These are phyloP conservation scores for Rhagologus leucostigma DNA, from an alignment of 2,113 vertebrate genomes.

Conservation along the genomic window DNA sequence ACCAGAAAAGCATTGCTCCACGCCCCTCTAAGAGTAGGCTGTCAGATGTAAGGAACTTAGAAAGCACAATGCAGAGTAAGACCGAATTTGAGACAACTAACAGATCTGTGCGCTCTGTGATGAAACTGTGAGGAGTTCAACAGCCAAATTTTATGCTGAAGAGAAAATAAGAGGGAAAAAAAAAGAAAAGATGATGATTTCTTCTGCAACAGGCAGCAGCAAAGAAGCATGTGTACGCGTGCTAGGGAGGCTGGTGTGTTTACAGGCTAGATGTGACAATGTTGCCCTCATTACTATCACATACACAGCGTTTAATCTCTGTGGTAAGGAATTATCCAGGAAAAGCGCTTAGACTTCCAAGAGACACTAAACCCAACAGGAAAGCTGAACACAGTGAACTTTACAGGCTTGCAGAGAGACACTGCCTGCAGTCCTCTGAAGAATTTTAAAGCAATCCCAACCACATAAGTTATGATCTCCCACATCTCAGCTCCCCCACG, in stretches of 20 bases:
- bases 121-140: background rate
- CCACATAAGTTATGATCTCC: background rate
- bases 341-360: background rate
- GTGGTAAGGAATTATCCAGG: background rate
- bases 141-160: background rate
- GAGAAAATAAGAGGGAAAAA: background rate
- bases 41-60: background rate
- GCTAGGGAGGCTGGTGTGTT: background rate
- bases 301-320: background rate
- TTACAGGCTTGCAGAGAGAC: background rate
- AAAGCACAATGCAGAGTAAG: background rate
- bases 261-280: background rate
- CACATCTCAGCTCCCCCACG: background rate
- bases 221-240: rapidly evolving
- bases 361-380: background rate
- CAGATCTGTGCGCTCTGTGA: rapidly evolving
- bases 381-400: background rate
- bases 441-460: background rate
- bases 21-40: background rate
- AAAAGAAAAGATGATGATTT: rapidly evolving
- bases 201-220: background rate
- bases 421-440: background rate
- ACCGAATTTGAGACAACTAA: background rate
- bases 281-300: background rate
- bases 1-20: background rate